A percentile compares a stretch with the other conserved stretches of the same genome.
Evolutionary conservation across 2,888 invertebrate species (phyloP).

Genomic region (Beris morrisii): DNA sequence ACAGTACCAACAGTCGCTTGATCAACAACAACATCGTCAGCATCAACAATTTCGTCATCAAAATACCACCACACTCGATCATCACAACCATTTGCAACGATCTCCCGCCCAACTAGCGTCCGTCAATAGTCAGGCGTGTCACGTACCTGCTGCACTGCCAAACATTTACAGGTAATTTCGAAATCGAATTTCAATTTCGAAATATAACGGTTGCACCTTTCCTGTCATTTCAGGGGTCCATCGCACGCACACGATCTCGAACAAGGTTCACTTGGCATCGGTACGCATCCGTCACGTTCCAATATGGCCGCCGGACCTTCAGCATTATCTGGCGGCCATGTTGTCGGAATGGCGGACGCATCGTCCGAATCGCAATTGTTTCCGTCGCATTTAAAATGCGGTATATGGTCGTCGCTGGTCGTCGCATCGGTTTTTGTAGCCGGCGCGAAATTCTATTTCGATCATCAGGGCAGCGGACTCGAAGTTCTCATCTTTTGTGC

Average conservation of each 20-base stretch:
- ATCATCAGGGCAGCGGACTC: conserved; percentile 63
- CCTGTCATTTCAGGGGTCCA: conserved; percentile 40
- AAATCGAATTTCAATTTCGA: not conserved
- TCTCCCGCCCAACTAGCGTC: conserved; percentile 19
- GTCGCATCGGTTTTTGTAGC: conserved; percentile 70
- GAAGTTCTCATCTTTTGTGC: conserved; percentile 67
- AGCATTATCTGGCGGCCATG: not conserved
- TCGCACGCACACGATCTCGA: conserved; percentile 43
- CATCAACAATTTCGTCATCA: conserved; percentile 17
- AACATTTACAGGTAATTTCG: conserved; percentile 43
- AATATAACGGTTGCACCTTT: not conserved
- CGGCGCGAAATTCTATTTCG: conserved; percentile 73
- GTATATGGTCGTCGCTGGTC: conserved; percentile 72
- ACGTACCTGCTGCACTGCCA: conserved; percentile 43
- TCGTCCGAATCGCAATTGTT: conserved; percentile 53
- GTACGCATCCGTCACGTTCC: conserved; percentile 40
- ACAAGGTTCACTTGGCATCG: conserved; percentile 43
- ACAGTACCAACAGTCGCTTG: conserved; percentile 23
- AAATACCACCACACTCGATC: conserved; percentile 21
- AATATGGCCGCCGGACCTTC: conserved; percentile 13
- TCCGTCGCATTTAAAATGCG: conserved; percentile 67
- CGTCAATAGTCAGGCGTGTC: conserved; percentile 38
- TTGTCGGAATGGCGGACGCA: conserved; percentile 26
- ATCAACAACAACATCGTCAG: conserved; percentile 30
- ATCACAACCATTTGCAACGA: conserved; percentile 37